phyloP scores from a whole-genome alignment of 2,113 vertebrate species.

The Brevimyrus niger region DNA sequence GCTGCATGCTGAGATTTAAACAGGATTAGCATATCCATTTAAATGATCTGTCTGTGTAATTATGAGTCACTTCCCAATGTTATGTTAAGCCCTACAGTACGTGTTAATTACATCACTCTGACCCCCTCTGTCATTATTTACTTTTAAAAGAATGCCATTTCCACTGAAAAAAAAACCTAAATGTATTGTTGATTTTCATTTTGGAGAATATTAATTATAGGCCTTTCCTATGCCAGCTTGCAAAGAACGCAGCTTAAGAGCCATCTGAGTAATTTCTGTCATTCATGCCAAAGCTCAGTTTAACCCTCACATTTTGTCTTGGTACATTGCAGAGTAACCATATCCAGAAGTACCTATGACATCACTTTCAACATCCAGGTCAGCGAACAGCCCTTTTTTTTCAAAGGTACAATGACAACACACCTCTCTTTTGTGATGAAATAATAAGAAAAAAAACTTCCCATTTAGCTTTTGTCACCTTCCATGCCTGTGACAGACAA shows the following conservation, averaged over 20 bases:
- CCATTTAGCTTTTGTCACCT: conserved; percentile 46
- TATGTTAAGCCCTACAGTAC: conserved; percentile 26
- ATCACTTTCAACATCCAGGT: conserved; percentile 16
- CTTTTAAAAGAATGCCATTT: conserved; percentile 1
- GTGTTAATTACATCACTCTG: conserved; percentile 29
- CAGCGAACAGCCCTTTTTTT: conserved; percentile 32
- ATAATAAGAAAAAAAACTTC: conserved; percentile 2
- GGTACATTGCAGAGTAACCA: conserved; percentile 33
- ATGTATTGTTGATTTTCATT: background rate
- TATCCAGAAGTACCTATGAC: conserved; percentile 46
- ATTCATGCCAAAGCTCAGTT: background rate
- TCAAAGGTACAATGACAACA: conserved; percentile 57
- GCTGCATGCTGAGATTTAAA: conserved; percentile 50
- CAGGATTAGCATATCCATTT: conserved; percentile 53
- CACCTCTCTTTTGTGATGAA: conserved; percentile 54
- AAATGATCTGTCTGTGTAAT: conserved; percentile 55
- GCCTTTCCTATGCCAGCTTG: background rate
- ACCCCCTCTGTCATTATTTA: conserved; percentile 42
- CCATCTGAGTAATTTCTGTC: background rate
- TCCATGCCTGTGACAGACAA: conserved; percentile 66
- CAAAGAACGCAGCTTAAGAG: background rate
- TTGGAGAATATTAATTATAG: background rate
- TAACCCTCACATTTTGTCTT: background rate
- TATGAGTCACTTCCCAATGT: conserved; percentile 53
- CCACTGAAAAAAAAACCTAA: background rate